Evolutionary conservation across 2,797 vertebrate genomes (phyloP).

Genomic region (Acridotheres tristis): DNA sequence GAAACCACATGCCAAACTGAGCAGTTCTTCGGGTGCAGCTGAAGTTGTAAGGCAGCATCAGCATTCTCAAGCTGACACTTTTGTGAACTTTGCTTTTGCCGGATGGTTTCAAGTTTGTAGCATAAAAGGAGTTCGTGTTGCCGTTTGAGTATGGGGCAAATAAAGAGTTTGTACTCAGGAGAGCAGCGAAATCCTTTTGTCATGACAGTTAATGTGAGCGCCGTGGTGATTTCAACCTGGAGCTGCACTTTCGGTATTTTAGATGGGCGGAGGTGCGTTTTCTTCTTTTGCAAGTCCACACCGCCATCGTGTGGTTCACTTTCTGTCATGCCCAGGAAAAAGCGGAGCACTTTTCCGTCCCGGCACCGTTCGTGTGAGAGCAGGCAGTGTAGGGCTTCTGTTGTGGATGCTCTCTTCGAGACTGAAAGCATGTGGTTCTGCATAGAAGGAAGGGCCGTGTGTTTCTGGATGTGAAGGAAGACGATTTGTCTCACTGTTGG

Average conservation of each 20-base stretch:
- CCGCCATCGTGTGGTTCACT: neutral
- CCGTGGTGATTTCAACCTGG: neutral
- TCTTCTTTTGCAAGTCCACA: neutral
- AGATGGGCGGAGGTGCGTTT: fast-evolving
- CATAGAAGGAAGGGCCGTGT: no score
- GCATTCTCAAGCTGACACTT: neutral
- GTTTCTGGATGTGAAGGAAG: neutral
- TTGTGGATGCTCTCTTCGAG: neutral
- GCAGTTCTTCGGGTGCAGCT: neutral
- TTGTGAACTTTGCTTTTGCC: neutral
- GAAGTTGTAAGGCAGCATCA: neutral
- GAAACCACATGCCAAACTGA: neutral
- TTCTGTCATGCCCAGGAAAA: neutral
- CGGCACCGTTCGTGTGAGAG: neutral
- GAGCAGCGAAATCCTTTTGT: neutral
- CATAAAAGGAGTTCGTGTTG: neutral
- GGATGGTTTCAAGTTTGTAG: no score
- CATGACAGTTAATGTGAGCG: neutral
- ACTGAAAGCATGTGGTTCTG: neutral
- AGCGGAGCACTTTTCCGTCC: neutral
- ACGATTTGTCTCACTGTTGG: neutral
- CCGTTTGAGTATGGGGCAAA: neutral
- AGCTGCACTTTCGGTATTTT: fast-evolving
- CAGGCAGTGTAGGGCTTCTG: neutral
- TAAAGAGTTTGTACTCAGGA: neutral